These are phyloP conservation scores for Neomicropteryx cornuta DNA, from an alignment of 1,140 invertebrate species.

Conservation along the genomic window DNA sequence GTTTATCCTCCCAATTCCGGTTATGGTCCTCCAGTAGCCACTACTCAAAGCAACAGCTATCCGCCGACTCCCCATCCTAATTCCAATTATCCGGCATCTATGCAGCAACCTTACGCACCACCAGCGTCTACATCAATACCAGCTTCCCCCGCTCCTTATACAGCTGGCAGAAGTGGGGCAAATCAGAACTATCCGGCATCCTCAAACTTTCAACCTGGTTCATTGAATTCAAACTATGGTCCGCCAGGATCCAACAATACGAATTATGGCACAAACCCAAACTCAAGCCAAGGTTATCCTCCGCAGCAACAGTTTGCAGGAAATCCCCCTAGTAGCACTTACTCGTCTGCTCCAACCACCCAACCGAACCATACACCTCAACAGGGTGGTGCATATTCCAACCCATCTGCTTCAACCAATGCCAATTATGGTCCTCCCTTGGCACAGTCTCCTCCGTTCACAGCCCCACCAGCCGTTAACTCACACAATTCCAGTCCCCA, in stretches of 20 bases:
- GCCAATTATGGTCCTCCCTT: constrained; percentile 36
- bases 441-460: constrained; percentile 32
- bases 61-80: constrained; percentile 34
- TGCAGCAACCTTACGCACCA: constrained; percentile 31
- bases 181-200: constrained; percentile 11
- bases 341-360: constrained; percentile 33
- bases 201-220: constrained; percentile 10
- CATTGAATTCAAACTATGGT: constrained; percentile 10
- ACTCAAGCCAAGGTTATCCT: too few species aligned
- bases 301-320: constrained; percentile 37
- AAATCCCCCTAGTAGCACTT: constrained; percentile 33
- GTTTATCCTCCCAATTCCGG: constrained; percentile 36
- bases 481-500: constrained; percentile 34
- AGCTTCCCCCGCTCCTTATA: constrained; percentile 30
- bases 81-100: constrained; percentile 32
- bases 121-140: constrained; percentile 35
- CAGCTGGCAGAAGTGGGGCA: constrained; percentile 20
- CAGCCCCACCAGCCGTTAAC: constrained; percentile 10
- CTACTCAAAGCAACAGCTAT: constrained; percentile 32
- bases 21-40: constrained; percentile 39
- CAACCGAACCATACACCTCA: constrained; percentile 39
- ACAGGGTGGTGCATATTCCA: constrained; percentile 31
- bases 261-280: too few species aligned
- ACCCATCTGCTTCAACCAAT: constrained; percentile 28
- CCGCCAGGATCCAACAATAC: constrained; percentile 4